Evolutionary conservation across 2,797 vertebrate genomes (phyloP), one percentile per base, ranked within the genome.

Genomic region (Prunella strophiata): DNA sequence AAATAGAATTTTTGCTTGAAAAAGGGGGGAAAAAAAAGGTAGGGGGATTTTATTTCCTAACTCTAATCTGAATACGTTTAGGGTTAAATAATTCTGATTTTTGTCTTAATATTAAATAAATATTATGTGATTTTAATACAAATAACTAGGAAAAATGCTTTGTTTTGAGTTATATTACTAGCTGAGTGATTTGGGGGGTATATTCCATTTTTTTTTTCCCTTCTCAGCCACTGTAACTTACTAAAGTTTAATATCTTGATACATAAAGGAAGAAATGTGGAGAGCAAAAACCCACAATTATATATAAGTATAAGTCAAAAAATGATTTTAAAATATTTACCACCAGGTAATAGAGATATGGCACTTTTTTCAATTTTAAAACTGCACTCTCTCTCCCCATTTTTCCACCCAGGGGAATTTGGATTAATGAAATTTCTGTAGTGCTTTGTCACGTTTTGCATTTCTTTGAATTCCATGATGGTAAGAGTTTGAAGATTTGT

Each of bases 371-470:
- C 86, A 86, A 71, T 97, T 95, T 91, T 90, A 89, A 96, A 89
- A 71, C 61, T 94, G 94, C 66, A 81, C 73, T 95, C 38, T 7
- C 50, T 96, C 81, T 77, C 82, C 71, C 93, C 61, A 72, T 96
- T 97, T 96, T 96, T 86, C 70, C 55, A 96, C 92, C 88, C 81
- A 88, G 83, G 91, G 92, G 91, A 94, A 96, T 95, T 93, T 65
- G 48, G 84, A 97, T 97, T 97, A 97, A 96, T 97, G 94, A 97
- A 97, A 97, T 97, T 79, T 96, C 76, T 96, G 59, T 87, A 93
- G 96, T 97, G 95, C 78, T 96, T 89, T 96, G 86, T 85, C 78
- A 94, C 54, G 16, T 88, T 96, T 96, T 96, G 70, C 82, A 95
- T 96, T 97, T 97, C 76, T 85, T 96, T 96, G 70, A 96, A 96